Conservation (phyloP, 2,888 invertebrate species). For the Drosophila multiciliata region DNA sequence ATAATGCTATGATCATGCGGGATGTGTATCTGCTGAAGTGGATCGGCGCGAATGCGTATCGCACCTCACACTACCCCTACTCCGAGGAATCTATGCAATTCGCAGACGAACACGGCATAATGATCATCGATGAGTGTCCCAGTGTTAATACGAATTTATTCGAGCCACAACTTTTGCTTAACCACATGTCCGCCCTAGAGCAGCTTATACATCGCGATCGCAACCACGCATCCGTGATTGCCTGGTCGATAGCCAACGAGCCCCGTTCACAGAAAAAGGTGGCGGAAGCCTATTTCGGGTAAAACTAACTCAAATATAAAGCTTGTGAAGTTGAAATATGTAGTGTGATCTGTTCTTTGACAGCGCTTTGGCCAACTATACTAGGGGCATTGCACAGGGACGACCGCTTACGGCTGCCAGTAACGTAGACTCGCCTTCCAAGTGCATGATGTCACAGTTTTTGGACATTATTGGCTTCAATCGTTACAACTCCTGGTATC, state of each 20-base stretch:
- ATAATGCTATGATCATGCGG: slow-evolving; percentile 93
- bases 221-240: slow-evolving; percentile 96
- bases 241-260: slow-evolving; percentile 99
- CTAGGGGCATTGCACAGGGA: slow-evolving; percentile 48
- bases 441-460: slow-evolving; percentile 84
- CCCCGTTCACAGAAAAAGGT: slow-evolving; percentile 89
- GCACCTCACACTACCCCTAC: slow-evolving; percentile 99
- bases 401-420: slow-evolving; percentile 95
- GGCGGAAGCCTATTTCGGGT: slow-evolving; percentile 93
- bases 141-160: slow-evolving; percentile 94
- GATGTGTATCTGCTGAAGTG: slow-evolving; percentile 97
- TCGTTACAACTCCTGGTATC: slow-evolving; percentile 98
- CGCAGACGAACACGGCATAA: slow-evolving; percentile 96
- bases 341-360: slow-evolving; percentile 38
- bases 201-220: slow-evolving; percentile 96
- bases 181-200: slow-evolving; percentile 93
- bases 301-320: not conserved
- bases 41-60: slow-evolving; percentile 97
- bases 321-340: not conserved
- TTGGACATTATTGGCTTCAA: slow-evolving; percentile 97
- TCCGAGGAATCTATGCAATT: slow-evolving; percentile 98
- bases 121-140: slow-evolving; percentile 97
- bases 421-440: slow-evolving; percentile 82
- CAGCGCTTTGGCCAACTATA: slow-evolving; percentile 88
- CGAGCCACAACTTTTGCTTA: slow-evolving; percentile 88